Evolutionary conservation across 2,888 invertebrate genomes (phyloP).

Genomic region (Muschampia plurimacula): DNA sequence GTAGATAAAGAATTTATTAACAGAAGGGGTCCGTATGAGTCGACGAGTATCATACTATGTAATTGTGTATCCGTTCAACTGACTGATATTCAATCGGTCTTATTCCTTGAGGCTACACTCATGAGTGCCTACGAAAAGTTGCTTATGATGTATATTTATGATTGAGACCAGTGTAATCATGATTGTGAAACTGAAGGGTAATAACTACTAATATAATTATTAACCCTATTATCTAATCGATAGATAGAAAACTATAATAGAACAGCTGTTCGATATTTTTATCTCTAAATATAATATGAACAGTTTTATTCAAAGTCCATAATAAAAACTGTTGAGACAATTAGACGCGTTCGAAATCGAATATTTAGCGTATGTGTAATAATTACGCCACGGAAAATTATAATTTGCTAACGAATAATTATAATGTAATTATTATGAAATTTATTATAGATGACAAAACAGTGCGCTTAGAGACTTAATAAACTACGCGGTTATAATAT

Average conservation of each 20-base stretch:
- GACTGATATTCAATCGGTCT: conserved; percentile 62
- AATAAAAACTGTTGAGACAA: conserved; percentile 35
- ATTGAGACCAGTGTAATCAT: conserved; percentile 78
- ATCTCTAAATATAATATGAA: conserved; percentile 63
- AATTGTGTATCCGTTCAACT: conserved; percentile 57
- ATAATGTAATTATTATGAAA: conserved; percentile 57
- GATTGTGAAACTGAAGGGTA: conserved; percentile 83
- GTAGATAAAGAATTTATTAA: too few species aligned
- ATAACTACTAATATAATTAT: conserved; percentile 48
- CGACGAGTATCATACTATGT: not conserved
- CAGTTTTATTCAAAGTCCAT: conserved; percentile 43
- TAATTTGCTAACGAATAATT: conserved; percentile 68
- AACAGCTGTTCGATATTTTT: conserved; percentile 76
- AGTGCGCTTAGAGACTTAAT: conserved; percentile 79
- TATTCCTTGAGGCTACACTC: conserved; percentile 70
- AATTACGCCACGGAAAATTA: conserved; percentile 59
- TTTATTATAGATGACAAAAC: conserved; percentile 62
- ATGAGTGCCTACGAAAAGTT: conserved; percentile 82
- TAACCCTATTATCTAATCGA: conserved; percentile 46
- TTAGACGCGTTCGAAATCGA: conserved; percentile 58
- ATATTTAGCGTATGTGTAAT: conserved; percentile 40
- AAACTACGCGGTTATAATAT: conserved; percentile 62
- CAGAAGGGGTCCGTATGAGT: conserved; percentile 4
- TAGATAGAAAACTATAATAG: conserved; percentile 49
- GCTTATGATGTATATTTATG: conserved; percentile 77